Percentiles rank a stretch among this genome's conserved stretches.
phyloP scores from a whole-genome alignment of 1,140 invertebrate species.

The Nixonia krombeini region DNA sequence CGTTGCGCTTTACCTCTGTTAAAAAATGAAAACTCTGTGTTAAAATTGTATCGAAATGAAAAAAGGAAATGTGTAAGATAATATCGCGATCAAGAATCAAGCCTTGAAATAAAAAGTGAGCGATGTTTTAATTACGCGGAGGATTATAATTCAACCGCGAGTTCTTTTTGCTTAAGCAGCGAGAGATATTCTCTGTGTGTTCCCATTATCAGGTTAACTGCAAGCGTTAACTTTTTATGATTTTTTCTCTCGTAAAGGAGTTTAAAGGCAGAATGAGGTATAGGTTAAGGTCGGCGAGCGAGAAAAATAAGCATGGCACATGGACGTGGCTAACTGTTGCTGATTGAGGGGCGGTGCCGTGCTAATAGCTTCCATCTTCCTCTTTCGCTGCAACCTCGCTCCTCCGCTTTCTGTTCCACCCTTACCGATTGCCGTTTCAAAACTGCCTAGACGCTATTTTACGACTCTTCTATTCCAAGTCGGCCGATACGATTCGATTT shows the following conservation, averaged over 20 bases:
- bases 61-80: too few relatives aligned
- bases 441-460: conserved; percentile 44
- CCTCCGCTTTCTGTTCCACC: background rate
- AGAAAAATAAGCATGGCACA: conserved; percentile 14
- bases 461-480: too few relatives aligned
- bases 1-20: too few relatives aligned
- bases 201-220: background rate
- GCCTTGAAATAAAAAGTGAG: too few relatives aligned
- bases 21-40: too few relatives aligned
- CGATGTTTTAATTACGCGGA: too few relatives aligned
- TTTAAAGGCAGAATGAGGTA: conserved; percentile 7
- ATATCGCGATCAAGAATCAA: too few relatives aligned
- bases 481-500: too few relatives aligned
- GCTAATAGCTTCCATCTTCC: conserved; percentile 50
- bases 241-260: conserved; percentile 8
- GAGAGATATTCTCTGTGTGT: too few relatives aligned
- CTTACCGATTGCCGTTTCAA: conserved; percentile 9
- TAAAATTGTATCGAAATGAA: too few relatives aligned
- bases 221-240: conserved; percentile 9
- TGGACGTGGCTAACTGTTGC: conserved; percentile 28
- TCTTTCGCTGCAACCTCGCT: conserved; percentile 10
- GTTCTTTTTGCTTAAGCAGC: too few relatives aligned
- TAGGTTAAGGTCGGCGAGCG: conserved; percentile 9
- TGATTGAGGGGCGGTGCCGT: conserved; percentile 43
- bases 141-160: too few relatives aligned